Evolutionary conservation across 2,888 invertebrate species (phyloP).

Genomic region (Hypselothyrea guttata): DNA sequence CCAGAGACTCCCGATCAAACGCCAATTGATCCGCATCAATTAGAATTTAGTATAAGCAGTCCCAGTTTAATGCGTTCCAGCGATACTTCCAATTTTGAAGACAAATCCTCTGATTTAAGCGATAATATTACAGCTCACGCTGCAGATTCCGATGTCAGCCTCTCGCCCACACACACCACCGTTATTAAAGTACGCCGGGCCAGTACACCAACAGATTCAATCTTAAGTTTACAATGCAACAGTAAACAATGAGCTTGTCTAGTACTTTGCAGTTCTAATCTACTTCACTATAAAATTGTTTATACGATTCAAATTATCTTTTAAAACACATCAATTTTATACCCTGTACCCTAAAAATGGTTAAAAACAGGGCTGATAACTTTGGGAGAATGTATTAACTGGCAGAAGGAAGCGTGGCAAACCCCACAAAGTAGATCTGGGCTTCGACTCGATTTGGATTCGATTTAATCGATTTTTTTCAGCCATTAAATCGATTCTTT

Average conservation of each 20-base stretch:
- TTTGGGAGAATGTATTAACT: no score
- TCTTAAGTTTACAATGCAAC: slow-evolving; percentile 8
- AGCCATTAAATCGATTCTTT: no score
- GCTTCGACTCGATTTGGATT: no score
- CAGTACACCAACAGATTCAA: slow-evolving; percentile 40
- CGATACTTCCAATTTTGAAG: slow-evolving; percentile 64
- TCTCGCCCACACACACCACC: slow-evolving; percentile 79
- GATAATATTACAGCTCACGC: slow-evolving; percentile 54
- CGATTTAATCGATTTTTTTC: no score
- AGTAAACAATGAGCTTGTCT: slow-evolving; percentile 1
- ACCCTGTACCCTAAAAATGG: no score
- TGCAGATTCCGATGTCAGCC: slow-evolving; percentile 54
- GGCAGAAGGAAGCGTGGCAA: no score
- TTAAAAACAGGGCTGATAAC: no score
- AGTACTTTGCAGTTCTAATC: slow-evolving; percentile 34
- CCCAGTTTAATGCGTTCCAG: slow-evolving; percentile 81
- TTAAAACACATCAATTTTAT: no score
- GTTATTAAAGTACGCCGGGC: slow-evolving; percentile 66
- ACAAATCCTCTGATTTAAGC: slow-evolving; percentile 54
- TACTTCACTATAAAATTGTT: no score
- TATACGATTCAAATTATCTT: no score
- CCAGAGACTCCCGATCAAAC: slow-evolving; percentile 48
- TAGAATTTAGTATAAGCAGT: slow-evolving; percentile 81
- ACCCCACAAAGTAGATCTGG: no score
- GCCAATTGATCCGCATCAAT: slow-evolving; percentile 72